These are phyloP conservation scores for Lepidotrigona ventralis DNA, from an alignment of 1,140 invertebrate species.

Conservation along the genomic window DNA sequence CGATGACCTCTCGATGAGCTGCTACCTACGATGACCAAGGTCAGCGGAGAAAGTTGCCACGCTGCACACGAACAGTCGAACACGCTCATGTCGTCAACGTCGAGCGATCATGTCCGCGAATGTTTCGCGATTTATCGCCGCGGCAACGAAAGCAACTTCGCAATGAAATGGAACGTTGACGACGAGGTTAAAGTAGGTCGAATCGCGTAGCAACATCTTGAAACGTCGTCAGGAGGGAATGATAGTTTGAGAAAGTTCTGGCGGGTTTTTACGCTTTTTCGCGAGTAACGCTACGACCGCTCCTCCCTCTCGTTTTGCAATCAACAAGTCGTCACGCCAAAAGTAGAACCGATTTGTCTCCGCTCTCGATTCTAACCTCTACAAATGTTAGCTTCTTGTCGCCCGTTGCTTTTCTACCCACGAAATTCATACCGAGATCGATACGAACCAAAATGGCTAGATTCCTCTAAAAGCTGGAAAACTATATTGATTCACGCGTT, in stretches of 20 bases:
- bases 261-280: not conserved
- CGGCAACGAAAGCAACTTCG: no score
- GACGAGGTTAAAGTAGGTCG: not conserved
- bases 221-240: not conserved
- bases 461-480: no score
- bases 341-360: not conserved
- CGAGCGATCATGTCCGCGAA: not conserved
- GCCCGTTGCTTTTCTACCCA: no score
- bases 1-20: not conserved
- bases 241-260: not conserved
- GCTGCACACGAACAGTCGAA: no score
- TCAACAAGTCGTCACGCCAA: not conserved
- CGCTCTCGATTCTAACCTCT: not conserved
- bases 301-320: not conserved
- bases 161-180: not conserved
- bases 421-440: no score
- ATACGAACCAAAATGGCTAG: no score
- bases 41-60: not conserved
- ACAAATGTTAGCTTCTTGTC: no score
- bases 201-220: not conserved
- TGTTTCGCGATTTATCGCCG: not conserved
- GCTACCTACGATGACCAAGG: not conserved
- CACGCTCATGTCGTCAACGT: no score
- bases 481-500: not conserved
- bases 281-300: not conserved